These are phyloP conservation scores for Chaenodraco wilsoni DNA, from an alignment of 2,797 vertebrate genomes.

Conservation along the genomic window DNA sequence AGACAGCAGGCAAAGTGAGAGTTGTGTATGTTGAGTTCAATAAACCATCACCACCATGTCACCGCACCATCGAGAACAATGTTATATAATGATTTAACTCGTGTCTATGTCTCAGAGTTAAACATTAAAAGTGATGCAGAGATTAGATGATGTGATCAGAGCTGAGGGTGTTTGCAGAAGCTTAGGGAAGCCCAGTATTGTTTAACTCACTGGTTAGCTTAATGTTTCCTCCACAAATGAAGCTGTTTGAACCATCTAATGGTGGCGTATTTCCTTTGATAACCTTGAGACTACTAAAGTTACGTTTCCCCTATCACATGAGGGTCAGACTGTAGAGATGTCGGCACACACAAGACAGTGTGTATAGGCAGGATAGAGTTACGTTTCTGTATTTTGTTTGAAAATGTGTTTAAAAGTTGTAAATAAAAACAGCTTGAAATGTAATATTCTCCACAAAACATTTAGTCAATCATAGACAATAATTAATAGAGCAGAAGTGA, in stretches of 20 bases:
- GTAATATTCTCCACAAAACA: too few species aligned
- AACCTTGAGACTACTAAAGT: constrained; percentile 13
- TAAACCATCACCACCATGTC: constrained; percentile 11
- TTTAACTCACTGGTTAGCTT: constrained; percentile 37
- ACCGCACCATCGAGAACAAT: constrained; percentile 6
- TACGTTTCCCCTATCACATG: constrained; percentile 29
- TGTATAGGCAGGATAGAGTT: too few species aligned
- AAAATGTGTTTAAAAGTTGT: too few species aligned
- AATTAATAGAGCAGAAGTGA: neutral
- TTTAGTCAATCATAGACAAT: neutral
- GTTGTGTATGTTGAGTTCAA: constrained; percentile 21
- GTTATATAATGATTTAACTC: neutral
- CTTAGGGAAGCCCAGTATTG: constrained; percentile 36
- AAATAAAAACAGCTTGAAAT: too few species aligned
- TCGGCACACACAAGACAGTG: neutral
- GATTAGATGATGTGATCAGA: constrained; percentile 13
- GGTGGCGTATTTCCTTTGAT: neutral
- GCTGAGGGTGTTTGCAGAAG: constrained; percentile 42
- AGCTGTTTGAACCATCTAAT: constrained; percentile 29
- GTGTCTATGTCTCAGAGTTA: constrained; percentile 29
- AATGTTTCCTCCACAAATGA: constrained; percentile 37
- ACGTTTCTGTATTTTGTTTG: too few species aligned
- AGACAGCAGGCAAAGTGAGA: constrained; percentile 43
- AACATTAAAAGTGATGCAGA: constrained; percentile 44
- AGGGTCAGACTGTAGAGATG: constrained; percentile 27